phyloP scores from a whole-genome alignment of 2,797 vertebrate species.

The Sorex maritimensis region DNA sequence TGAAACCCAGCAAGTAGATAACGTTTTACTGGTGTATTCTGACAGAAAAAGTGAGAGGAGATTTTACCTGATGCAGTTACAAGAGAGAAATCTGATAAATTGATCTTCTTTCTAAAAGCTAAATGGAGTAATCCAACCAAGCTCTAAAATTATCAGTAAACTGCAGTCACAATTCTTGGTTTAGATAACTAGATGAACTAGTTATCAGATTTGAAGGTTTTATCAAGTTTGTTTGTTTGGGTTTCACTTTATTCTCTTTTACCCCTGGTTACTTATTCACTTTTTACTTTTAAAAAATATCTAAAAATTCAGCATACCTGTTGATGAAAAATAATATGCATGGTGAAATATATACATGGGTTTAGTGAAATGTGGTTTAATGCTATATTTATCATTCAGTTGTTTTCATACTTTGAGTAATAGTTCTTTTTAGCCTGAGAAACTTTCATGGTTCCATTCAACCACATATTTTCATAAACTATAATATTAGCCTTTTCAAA shows the following conservation, averaged over 20 bases:
- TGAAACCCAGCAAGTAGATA: background rate
- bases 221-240: background rate
- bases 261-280: background rate
- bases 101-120: slow-evolving; percentile 1
- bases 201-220: background rate
- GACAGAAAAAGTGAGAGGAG: background rate
- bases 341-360: background rate
- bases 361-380: too few relatives aligned
- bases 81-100: slow-evolving; percentile 5
- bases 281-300: too few relatives aligned
- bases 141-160: background rate
- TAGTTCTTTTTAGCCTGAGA: background rate
- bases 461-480: background rate
- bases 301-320: background rate
- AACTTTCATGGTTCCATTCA: background rate
- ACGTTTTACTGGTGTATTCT: background rate
- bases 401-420: background rate
- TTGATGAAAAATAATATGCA: background rate
- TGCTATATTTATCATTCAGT: background rate
- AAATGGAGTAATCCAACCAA: slow-evolving; percentile 41
- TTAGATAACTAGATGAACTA: background rate
- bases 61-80: background rate
- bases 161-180: background rate
- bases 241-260: background rate
- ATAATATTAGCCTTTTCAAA: too few relatives aligned